Evolutionary conservation across 2,113 vertebrate species (phyloP), one percentile per base, ranked within the genome.

Genomic region (Melanerpes aurifrons): DNA sequence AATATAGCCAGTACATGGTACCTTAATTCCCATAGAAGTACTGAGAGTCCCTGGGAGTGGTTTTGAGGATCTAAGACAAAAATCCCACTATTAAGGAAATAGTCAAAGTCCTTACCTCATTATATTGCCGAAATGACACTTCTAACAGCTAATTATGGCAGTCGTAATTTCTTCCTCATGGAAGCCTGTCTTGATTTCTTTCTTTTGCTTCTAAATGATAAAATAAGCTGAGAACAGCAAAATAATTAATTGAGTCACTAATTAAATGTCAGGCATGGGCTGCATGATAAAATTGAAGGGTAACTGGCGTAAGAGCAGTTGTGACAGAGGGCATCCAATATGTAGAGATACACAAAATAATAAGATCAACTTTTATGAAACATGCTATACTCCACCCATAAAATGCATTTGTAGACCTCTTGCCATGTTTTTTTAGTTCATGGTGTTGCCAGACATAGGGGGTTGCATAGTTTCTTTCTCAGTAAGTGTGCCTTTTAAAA

Each of bases 171-270:
- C 67, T 90, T 95, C 93, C 85, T 96, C 20, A 18, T 83, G 81
- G 73, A 94, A 96, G 74, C 50, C 86, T 84, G 71, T 86, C 96
- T 96, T 95, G 58, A 94, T 93, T 92, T 87, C 54, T 71, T 70
- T 96, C 69, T 93, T 93, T 96, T 95, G 79, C 77, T 95, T 69
- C 79, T 93, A 84, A 94, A 95, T 93, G 71, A 67, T 93, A 93
- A 96, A 96, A 97, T 90, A 96, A 96, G 95, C 97, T 98, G 97
- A 98, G 96, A 97, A 90, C 96, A 97, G 96, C 95, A 96, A 94
- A 98, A 96, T 82, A 90, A 97, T 97, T 98, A 98, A 98, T 98
- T 98, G 96, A 96, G 93, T 98, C 97, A 97, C 98, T 99, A 98
- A 98, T 99, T 98, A 98, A 98, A 98, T 98, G 97, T 98, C 98